Evolutionary conservation across 2,113 vertebrate species (phyloP).

Genomic region (Hemichromis elongatus): DNA sequence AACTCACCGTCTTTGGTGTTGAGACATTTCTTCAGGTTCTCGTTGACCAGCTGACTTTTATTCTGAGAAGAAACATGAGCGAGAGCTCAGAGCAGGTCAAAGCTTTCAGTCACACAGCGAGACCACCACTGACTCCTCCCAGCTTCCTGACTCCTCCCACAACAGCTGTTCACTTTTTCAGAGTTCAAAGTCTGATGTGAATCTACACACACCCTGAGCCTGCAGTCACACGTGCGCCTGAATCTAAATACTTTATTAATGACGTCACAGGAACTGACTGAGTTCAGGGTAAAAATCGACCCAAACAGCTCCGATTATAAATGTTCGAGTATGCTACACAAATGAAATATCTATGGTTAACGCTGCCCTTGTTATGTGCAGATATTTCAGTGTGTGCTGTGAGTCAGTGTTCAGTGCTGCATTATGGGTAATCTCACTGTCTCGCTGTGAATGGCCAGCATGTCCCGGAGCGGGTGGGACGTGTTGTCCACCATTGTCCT

Average conservation of each 20-base stretch:
- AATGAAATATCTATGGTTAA: neutral
- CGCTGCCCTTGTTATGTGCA: neutral
- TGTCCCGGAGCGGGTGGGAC: neutral
- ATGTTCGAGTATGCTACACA: neutral
- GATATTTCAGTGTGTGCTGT: neutral
- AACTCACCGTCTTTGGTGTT: constrained; percentile 86
- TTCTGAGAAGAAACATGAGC: constrained; percentile 71
- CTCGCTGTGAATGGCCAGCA: neutral
- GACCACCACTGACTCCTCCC: neutral
- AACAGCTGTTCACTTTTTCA: neutral
- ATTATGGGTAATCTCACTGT: neutral
- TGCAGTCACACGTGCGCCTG: neutral
- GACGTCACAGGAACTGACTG: neutral
- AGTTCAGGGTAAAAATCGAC: neutral
- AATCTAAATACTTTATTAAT: neutral
- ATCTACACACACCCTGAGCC: neutral
- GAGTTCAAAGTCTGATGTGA: neutral
- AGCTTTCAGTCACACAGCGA: neutral
- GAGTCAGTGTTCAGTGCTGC: neutral
- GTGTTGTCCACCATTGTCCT: neutral
- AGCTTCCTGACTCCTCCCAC: neutral
- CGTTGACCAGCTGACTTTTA: constrained; percentile 87
- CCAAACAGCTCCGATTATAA: neutral
- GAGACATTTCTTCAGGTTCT: constrained; percentile 88
- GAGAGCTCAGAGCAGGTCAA: neutral